Evolutionary conservation across 2,113 vertebrate genomes (phyloP), one percentile per base, ranked within the genome.

Genomic region (Rafetus swinhoei): DNA sequence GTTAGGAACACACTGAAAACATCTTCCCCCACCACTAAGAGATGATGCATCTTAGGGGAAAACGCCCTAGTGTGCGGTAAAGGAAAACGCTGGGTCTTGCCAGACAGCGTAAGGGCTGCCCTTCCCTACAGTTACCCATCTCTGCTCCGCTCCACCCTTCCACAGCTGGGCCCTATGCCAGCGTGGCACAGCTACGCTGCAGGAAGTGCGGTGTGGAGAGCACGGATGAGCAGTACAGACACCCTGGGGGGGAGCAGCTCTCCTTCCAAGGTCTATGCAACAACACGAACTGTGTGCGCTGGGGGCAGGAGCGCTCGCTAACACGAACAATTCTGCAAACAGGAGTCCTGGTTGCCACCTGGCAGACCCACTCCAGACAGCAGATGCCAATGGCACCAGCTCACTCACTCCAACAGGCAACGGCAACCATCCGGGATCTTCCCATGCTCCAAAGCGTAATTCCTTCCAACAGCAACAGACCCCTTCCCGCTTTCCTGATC

Each of bases 281-380:
- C n/a, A 1, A 1, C 1, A 32, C 4, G 4, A 54, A n/a, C 18
- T 2, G 1, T 0, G 2, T 2, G 3, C 53, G 3, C 57, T 13
- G 2, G 57, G 7, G 50, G 3, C 50, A n/a, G 2, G 57, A 7
- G 60, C 24, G 7, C 74, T 50, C 39, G 4, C 21, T 25, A 22
- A 50, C 25, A 45, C 74, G 25, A 39, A 39, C 74, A 45, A 5
- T 18, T n/a, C n/a, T 35, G 11, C 74, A 25, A 50, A 22, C n/a
- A 4, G 22, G 74, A 76, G 74, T 39, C 39, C 74, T 50, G 39
- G 39, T 45, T 22, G 2, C 39, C 13, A 39, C 74, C 74, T 14
- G 39, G 39, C 6, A 50, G 39, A 25, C 74, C 15, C 74, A 27
- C 39, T 50, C 39, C 11, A 77, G n/a, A 50, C 39, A 39, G 39